Evolutionary conservation across 1,140 invertebrate genomes (phyloP), one percentile per base, ranked within the genome.

Genomic region (Zaprionus ghesquierei): DNA sequence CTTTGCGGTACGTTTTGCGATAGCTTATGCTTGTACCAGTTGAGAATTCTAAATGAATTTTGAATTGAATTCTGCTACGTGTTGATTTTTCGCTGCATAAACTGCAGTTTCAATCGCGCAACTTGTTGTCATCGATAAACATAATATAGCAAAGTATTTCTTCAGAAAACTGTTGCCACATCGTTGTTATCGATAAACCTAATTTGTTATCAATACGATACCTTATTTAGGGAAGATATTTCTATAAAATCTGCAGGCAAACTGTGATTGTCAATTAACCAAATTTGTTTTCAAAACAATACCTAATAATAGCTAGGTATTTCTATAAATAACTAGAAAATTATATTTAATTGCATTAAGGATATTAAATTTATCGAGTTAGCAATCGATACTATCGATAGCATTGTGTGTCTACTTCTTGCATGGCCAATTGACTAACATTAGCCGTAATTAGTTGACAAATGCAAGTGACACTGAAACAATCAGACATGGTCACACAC

Each of bases 11-110:
- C 35, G 13, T 15, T 38, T 38, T 41, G 35, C n/a, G n/a, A 41
- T n/a, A 15, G n/a, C 15, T 56, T 2, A 38, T 20, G 33, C 35
- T n/a, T 22, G 2, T 56, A 56, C 27, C 27, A 23, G 8, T 65
- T 65, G 38, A 4, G 53, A 49, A 65, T 56, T 65, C 23, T 8
- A 65, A 41, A 25, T 23, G 5, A 41, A 38, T 38, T 56, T 38
- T 15, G n/a, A 15, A 2, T n/a, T 35, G 33, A 2, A 12, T 35
- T 35, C 31, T 1, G 31, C 31, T 2, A 31, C 10, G 10, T 35
- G 33, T 35, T 13, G 2, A 5, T 35, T 13, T 38, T 6, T 38
- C 1, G 5, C 0, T n/a, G 35, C 0, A n/a, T 38, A 2, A 0
- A 38, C 5, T 38, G 5, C 35, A n/a, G n/a, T 6, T 38, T 38